These are phyloP conservation scores for Passer montanus DNA, from an alignment of 2,113 vertebrate species.

Conservation along the genomic window DNA sequence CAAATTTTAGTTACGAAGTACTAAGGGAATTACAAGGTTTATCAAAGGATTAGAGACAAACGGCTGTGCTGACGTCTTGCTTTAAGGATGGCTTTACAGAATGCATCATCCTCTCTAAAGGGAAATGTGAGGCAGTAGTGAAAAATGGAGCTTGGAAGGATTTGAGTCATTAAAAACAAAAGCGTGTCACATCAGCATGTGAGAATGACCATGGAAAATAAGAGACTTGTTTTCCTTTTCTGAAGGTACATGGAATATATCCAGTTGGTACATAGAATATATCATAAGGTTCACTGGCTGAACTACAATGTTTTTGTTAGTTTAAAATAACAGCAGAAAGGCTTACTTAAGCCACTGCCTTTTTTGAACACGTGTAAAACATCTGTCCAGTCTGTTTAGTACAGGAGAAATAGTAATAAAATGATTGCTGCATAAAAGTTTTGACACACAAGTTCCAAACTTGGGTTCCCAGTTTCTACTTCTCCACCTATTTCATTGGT, in stretches of 20 bases:
- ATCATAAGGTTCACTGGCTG: constrained; percentile 41
- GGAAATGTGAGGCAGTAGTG: not conserved
- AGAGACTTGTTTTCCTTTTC: constrained; percentile 49
- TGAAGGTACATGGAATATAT: constrained; percentile 61
- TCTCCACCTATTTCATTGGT: not conserved
- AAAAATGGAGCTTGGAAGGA: not conserved
- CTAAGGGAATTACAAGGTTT: not conserved
- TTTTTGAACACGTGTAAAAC: constrained; percentile 41
- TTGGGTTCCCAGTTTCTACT: not conserved
- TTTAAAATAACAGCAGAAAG: constrained; percentile 24
- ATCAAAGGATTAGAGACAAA: not conserved
- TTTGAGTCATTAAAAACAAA: not conserved
- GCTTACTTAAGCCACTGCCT: constrained; percentile 37
- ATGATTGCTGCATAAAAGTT: not conserved
- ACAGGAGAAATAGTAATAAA: not conserved
- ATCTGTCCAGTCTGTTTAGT: not conserved
- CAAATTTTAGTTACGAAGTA: not conserved
- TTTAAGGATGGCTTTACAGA: not conserved
- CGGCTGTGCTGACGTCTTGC: not conserved
- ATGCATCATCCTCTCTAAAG: not conserved
- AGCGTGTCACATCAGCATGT: not conserved
- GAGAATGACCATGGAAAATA: constrained; percentile 44
- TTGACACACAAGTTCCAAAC: not conserved
- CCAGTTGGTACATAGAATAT: constrained; percentile 49
- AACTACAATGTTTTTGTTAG: constrained; percentile 24